phyloP scores from a whole-genome alignment of 2,113 vertebrate species.

The Corydoras maculifer region DNA sequence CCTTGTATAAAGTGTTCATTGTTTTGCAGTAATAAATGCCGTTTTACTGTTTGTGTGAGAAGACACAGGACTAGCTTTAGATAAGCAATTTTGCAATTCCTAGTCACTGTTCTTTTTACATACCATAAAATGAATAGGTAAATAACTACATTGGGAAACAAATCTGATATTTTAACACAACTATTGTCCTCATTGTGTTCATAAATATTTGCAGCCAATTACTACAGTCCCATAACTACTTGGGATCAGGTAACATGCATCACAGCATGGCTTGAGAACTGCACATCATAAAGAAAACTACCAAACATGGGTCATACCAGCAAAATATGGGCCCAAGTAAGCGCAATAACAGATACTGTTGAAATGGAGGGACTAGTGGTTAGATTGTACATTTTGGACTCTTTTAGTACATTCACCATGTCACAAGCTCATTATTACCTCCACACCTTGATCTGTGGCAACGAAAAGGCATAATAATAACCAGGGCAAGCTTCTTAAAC shows the following conservation, averaged over 20 bases:
- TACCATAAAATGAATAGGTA: neutral
- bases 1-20: too few relatives aligned
- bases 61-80: too few relatives aligned
- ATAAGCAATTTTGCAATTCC: too few relatives aligned
- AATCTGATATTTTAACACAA: neutral
- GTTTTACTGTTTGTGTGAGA: too few relatives aligned
- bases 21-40: too few relatives aligned
- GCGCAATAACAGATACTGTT: slow-evolving; percentile 5
- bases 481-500: too few relatives aligned
- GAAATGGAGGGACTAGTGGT: slow-evolving; percentile 32
- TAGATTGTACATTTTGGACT: slow-evolving; percentile 15
- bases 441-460: neutral
- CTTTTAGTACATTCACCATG: slow-evolving; percentile 40
- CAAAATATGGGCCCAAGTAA: slow-evolving; percentile 1
- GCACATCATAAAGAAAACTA: neutral
- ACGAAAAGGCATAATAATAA: too few relatives aligned
- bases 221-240: slow-evolving; percentile 9
- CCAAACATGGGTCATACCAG: neutral
- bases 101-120: neutral
- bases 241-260: neutral
- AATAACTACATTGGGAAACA: neutral
- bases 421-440: slow-evolving; percentile 12
- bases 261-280: neutral
- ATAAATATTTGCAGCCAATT: slow-evolving; percentile 6
- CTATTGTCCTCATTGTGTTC: slow-evolving; percentile 3